Evolutionary conservation across 1,140 invertebrate species (phyloP), one percentile per base, ranked within the genome.

Genomic region (Dryas iulia): DNA sequence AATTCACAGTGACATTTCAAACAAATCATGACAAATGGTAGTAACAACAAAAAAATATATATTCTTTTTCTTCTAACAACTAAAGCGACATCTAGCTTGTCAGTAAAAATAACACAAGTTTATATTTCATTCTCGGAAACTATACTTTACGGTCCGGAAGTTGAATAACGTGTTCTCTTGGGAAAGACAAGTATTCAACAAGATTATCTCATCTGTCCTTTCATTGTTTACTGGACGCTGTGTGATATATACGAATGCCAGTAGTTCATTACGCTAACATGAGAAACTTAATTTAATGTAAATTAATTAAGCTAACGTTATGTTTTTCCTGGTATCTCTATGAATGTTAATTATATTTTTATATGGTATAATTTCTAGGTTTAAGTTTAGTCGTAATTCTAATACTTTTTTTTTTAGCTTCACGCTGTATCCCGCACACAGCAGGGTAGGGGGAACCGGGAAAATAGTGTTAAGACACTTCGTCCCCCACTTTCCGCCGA

Each of bases 181-280:
- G 39, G 39, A 47, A 47, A 47, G 39, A 47, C 14, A 47, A 47
- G 39, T 21, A 47, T 47, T 47, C 39, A 47, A 47, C 39, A 18
- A 47, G 39, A 47, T 47, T 47, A 47, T 47, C 18, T 47, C 18
- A 47, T 47, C 39, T 47, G 39, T 47, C 39, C 39, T 47, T 47
- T 21, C 39, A 47, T 47, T 47, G 39, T 47, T 47, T 21, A 21
- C 39, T 47, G 39, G 39, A 47, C 39, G 39, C 39, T 47, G 21
- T 39, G 4, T 18, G 33, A 39, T 39, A n/a, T 39, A 39, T n/a
- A 39, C 21, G 39, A 47, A 21, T 18, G 39, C 39, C 39, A 47
- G 2, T 47, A 47, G 18, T 47, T 47, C 21, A 47, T 47, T 47
- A 47, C 21, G 39, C 39, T 47, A 47, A 47, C 39, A 47, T 21